A percentile compares a stretch with the other conserved stretches of the same genome.
Conservation (phyloP, 2,888 invertebrate species). For the Spicauda simplicius region DNA sequence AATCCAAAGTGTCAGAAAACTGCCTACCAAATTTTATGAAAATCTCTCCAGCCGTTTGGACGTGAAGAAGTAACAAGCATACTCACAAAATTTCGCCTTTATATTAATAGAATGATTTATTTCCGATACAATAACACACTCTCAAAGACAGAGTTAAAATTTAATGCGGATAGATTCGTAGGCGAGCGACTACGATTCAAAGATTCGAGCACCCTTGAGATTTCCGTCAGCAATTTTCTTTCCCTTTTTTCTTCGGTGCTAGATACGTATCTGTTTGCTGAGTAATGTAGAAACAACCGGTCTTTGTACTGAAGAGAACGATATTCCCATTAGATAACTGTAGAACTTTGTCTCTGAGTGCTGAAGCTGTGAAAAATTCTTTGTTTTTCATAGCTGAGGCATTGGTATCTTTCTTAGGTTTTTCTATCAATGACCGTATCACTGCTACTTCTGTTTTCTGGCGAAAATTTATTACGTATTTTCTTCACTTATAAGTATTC, state of each 20-base stretch:
- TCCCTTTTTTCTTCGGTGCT: slow-evolving; percentile 2
- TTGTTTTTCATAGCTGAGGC: not conserved
- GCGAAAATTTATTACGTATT: no score
- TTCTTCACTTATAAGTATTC: no score
- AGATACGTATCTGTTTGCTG: slow-evolving; percentile 20
- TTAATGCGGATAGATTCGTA: not conserved
- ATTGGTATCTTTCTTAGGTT: no score
- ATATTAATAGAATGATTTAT: no score
- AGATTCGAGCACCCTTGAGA: slow-evolving; percentile 13
- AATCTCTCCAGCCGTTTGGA: no score
- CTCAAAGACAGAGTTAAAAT: slow-evolving; percentile 2
- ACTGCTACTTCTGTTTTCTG: no score
- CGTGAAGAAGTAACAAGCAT: no score
- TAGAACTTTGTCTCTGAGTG: not conserved
- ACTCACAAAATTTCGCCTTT: no score
- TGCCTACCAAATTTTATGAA: no score
- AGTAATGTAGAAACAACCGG: not conserved
- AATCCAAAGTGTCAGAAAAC: no score
- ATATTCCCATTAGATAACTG: not conserved
- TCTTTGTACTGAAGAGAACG: not conserved
- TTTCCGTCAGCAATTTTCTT: slow-evolving; percentile 4
- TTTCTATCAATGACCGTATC: no score
- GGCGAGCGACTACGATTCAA: slow-evolving; percentile 8
- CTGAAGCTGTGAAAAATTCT: not conserved
- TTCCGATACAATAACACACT: not conserved